Conservation (phyloP, 2,113 vertebrate species). For the Oplegnathus fasciatus region DNA sequence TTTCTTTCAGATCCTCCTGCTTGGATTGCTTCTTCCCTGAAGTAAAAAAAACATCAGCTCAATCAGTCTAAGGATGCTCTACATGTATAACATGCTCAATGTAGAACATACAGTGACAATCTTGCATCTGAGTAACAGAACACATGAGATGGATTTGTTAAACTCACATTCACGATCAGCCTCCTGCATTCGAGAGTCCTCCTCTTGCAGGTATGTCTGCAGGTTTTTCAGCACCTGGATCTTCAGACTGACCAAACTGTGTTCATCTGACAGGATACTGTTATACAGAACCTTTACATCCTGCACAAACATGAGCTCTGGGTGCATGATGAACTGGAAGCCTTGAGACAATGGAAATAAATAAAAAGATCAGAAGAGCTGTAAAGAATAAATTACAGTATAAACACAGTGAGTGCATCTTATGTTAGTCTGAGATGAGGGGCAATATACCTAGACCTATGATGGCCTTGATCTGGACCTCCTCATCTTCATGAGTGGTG, state of each 20-base stretch:
- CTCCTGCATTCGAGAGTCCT: conserved; percentile 97
- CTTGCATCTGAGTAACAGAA: background rate
- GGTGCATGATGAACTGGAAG: conserved; percentile 98
- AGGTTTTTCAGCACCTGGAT: conserved; percentile 99
- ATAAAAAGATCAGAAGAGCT: background rate
- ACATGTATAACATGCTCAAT: background rate
- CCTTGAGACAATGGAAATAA: conserved; percentile 80
- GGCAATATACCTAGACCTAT: conserved; percentile 93
- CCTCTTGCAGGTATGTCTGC: conserved; percentile 97
- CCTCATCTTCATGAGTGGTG: conserved; percentile 96
- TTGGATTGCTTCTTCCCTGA: conserved; percentile 97
- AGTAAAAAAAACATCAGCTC: background rate
- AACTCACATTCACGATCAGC: conserved; percentile 97
- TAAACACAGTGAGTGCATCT: conserved; percentile 4
- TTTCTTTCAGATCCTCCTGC: conserved; percentile 98
- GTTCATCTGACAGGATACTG: conserved; percentile 92
- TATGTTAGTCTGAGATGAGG: background rate
- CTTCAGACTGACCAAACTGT: conserved; percentile 91
- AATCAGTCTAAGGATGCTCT: background rate
- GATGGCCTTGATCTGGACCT: conserved; percentile 98
- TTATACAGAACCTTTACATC: conserved; percentile 98
- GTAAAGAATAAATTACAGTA: background rate
- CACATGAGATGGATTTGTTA: background rate
- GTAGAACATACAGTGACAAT: background rate
- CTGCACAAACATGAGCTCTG: conserved; percentile 94